Evolutionary conservation across 2,797 vertebrate species (phyloP), one percentile per base, ranked within the genome.

Genomic region (Melopsittacus undulatus): DNA sequence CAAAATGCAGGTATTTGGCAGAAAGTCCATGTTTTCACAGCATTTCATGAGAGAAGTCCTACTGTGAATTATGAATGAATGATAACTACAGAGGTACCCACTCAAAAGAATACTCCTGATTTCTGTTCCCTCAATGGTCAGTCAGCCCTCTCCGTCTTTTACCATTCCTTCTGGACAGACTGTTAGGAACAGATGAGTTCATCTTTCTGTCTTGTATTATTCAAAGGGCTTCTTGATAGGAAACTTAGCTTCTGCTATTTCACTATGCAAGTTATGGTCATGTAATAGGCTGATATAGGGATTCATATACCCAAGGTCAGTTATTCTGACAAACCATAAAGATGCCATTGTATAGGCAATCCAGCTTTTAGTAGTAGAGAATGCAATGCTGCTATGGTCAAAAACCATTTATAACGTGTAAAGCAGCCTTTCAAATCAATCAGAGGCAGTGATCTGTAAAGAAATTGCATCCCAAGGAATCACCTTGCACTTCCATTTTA

Each of bases 401-500:
- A 94, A 94, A 93, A 69, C 57, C 57, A 86, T 95, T 93, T 94
- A 87, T 83, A 95, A 87, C 48, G 49, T 70, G 70, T 72, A 75
- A 93, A 93, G 46, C 63, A 88, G 77, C 43, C 66, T 89, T 91
- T 81, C 76, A 92, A 87, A 95, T 94, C 85, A 84, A 87, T 95
- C 77, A 91, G 46, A 89, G 43, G 66, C 73, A 89, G 63, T 67
- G 70, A 96, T 51, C 80, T 95, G 74, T 70, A 87, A 89, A 94
- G 63, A 46, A 93, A 93, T 38, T 91, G 72, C 63, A 67, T 95
- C 83, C 83, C 69, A 79, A 93, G 76, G 77, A 95, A 94, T 91
- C 82, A 94, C 51, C 57, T 93, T 89, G 36, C 48, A 67, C 69
- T 83, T 94, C 66, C 26, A 48, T 96, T 97, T 95, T 93, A 92